Percentiles rank a stretch among this genome's conserved stretches.
Conservation (phyloP, 2,888 invertebrate genomes). For the Drosophila emarginata region DNA sequence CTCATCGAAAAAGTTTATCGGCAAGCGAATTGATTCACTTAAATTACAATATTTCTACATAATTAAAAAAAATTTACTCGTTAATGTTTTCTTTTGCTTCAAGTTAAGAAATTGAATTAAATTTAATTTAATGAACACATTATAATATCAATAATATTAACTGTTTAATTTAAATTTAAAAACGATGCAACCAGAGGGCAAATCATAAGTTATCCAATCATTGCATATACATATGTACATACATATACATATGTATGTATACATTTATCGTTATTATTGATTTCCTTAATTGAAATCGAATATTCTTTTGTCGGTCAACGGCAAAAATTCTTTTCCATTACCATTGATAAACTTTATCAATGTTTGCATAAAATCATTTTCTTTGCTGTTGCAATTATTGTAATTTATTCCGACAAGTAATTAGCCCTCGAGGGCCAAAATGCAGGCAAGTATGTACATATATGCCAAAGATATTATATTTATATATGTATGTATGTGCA, state of each 20-base stretch:
- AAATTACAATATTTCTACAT: neutral
- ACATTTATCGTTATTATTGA: neutral
- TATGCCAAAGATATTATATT: neutral
- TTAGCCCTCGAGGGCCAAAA: neutral
- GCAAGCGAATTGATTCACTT: too few species aligned
- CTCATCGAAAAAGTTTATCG: too few species aligned
- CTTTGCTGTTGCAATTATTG: neutral
- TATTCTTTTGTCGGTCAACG: conserved; percentile 1
- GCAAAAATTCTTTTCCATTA: neutral
- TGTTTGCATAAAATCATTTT: conserved; percentile 1
- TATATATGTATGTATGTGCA: neutral
- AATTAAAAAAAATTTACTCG: neutral
- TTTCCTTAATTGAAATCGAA: conserved; percentile 3
- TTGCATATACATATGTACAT: neutral
- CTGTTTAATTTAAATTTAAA: conserved; percentile 4
- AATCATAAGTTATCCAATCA: conserved; percentile 1
- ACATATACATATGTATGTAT: too few species aligned
- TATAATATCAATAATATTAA: conserved; percentile 3
- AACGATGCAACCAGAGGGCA: neutral
- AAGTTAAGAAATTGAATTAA: neutral
- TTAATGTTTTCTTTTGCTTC: neutral
- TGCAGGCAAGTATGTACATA: neutral
- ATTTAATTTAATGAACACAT: neutral
- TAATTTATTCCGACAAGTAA: neutral
- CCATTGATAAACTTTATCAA: neutral